These are phyloP conservation scores for Euplexia lucipara DNA, from an alignment of 2,888 invertebrate genomes.

Conservation along the genomic window DNA sequence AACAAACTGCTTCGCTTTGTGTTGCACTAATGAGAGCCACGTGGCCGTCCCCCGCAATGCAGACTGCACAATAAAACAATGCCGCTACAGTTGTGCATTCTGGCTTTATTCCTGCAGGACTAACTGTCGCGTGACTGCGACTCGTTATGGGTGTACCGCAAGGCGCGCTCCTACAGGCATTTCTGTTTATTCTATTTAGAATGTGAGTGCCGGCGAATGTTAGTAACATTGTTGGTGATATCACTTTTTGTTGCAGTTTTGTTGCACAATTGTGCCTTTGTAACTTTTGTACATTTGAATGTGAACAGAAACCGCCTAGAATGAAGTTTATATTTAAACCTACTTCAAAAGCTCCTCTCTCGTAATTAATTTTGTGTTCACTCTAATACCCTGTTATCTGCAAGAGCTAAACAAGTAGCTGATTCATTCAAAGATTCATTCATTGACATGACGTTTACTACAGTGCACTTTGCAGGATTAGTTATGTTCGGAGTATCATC, in stretches of 20 bases:
- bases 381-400: slow-evolving; percentile 21
- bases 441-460: slow-evolving; percentile 31
- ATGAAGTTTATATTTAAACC: neutral
- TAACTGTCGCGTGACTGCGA: slow-evolving; percentile 86
- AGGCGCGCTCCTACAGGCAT: slow-evolving; percentile 76
- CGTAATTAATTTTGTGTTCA: slow-evolving; percentile 3
- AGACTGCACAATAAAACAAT: slow-evolving; percentile 90
- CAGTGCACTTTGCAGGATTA: slow-evolving; percentile 14
- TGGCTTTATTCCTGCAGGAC: slow-evolving; percentile 87
- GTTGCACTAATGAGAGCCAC: slow-evolving; percentile 89
- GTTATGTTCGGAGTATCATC: slow-evolving; percentile 8
- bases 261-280: slow-evolving; percentile 47
- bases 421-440: slow-evolving; percentile 42
- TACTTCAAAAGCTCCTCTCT: neutral
- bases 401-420: slow-evolving; percentile 25
- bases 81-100: slow-evolving; percentile 85
- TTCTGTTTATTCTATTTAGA: slow-evolving; percentile 79
- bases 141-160: slow-evolving; percentile 82
- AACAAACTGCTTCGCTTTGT: slow-evolving; percentile 89
- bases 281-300: slow-evolving; percentile 24
- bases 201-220: slow-evolving; percentile 70
- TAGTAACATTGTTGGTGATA: slow-evolving; percentile 68
- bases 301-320: neutral
- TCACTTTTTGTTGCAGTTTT: slow-evolving; percentile 63
- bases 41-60: slow-evolving; percentile 90